phyloP scores from a whole-genome alignment of 2,888 invertebrate genomes.

The Mesoligia furuncula region DNA sequence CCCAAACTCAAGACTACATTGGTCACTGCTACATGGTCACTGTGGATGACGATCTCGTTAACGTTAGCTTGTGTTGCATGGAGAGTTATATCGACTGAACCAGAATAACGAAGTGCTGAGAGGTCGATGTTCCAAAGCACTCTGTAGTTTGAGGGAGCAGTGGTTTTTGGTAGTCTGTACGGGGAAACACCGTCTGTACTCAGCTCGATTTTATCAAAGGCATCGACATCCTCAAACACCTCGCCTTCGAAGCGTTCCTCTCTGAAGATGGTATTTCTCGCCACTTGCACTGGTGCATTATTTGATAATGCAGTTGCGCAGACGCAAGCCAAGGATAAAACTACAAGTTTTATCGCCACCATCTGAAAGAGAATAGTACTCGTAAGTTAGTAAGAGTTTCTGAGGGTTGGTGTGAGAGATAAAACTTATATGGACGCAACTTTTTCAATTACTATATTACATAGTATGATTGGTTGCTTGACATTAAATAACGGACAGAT shows the following conservation, averaged over 20 bases:
- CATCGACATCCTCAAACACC: slow-evolving; percentile 79
- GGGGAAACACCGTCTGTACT: slow-evolving; percentile 62
- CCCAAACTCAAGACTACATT: slow-evolving; percentile 82
- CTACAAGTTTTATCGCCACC: slow-evolving; percentile 76
- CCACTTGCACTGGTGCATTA: slow-evolving; percentile 57
- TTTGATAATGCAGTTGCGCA: slow-evolving; percentile 72
- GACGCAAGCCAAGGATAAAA: slow-evolving; percentile 73
- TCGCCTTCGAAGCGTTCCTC: slow-evolving; percentile 82
- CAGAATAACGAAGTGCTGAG: slow-evolving; percentile 73
- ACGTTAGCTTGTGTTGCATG: slow-evolving; percentile 75
- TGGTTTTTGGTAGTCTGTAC: slow-evolving; percentile 87
- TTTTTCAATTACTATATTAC: neutral
- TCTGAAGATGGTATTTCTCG: slow-evolving; percentile 82
- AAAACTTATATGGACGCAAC: neutral
- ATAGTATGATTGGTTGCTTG: neutral
- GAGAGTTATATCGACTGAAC: slow-evolving; percentile 80
- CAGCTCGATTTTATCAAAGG: slow-evolving; percentile 44
- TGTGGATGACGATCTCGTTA: slow-evolving; percentile 80
- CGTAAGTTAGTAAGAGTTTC: neutral
- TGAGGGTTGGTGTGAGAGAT: neutral
- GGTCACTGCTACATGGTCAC: slow-evolving; percentile 74
- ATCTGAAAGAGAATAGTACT: slow-evolving; percentile 73
- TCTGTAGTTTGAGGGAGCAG: slow-evolving; percentile 88
- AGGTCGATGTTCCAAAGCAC: slow-evolving; percentile 83
- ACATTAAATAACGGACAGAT: neutral